phyloP scores from a whole-genome alignment of 2,797 vertebrate genomes.

The Poliocrania exsul region DNA sequence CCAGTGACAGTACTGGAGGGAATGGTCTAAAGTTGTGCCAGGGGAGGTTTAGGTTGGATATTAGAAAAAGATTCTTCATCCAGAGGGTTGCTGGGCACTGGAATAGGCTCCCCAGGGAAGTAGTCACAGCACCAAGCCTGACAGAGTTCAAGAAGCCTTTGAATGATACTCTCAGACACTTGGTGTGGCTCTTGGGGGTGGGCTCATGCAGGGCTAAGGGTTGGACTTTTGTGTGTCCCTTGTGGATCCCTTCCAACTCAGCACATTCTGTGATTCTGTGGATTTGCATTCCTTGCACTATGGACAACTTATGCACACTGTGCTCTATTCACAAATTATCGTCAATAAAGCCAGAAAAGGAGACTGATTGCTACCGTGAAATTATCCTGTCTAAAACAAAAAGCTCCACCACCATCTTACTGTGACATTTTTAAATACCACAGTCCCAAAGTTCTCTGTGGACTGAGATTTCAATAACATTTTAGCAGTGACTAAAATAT shows the following conservation, averaged over 20 bases:
- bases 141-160: not conserved
- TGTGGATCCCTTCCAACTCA: not conserved
- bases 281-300: not conserved
- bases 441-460: not conserved
- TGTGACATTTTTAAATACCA: not conserved
- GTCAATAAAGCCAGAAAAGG: not conserved
- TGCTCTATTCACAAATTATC: not conserved
- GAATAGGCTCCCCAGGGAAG: not conserved
- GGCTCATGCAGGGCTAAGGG: not conserved
- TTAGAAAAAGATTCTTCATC: not conserved
- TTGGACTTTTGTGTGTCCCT: not conserved
- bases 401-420: not conserved
- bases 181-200: not conserved
- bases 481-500: not conserved
- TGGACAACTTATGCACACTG: not conserved
- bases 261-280: not conserved
- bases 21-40: not conserved
- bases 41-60: not conserved
- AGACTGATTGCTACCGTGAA: not conserved
- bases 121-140: not conserved
- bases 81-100: not conserved
- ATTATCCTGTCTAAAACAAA: not conserved
- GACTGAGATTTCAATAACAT: not conserved
- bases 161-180: not conserved
- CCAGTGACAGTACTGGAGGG: not conserved